phyloP scores from a whole-genome alignment of 1,140 invertebrate species.

The Drosophila ambigua region DNA sequence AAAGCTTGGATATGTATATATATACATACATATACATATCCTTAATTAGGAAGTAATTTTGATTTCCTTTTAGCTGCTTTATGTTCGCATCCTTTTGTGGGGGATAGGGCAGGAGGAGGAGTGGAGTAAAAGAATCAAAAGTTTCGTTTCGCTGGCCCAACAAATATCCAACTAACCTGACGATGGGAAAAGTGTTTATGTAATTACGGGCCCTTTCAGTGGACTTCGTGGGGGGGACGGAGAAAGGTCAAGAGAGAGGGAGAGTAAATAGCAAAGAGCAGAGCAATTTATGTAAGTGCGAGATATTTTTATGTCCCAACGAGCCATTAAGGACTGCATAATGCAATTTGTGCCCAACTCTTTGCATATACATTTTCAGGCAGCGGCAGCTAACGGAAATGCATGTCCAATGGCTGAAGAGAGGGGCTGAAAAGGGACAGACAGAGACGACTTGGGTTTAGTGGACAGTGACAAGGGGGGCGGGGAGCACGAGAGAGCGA shows the following conservation, averaged over 20 bases:
- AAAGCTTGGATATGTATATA: no score
- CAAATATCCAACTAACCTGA: slow-evolving; percentile 38
- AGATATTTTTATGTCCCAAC: slow-evolving; percentile 48
- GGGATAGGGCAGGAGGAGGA: no score
- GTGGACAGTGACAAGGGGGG: slow-evolving; percentile 15
- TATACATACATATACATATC: no score
- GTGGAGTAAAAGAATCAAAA: no score
- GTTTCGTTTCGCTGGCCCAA: slow-evolving; percentile 35
- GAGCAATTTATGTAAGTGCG: slow-evolving; percentile 60
- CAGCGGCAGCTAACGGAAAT: slow-evolving; percentile 45
- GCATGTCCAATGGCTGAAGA: slow-evolving; percentile 48
- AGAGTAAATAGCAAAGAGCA: slow-evolving; percentile 41
- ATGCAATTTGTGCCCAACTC: slow-evolving; percentile 42
- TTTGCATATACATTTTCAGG: slow-evolving; percentile 59
- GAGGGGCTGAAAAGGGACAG: slow-evolving; percentile 7
- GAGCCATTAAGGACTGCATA: slow-evolving; percentile 64
- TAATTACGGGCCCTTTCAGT: slow-evolving; percentile 52
- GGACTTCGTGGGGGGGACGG: slow-evolving; percentile 1
- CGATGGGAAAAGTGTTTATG: slow-evolving; percentile 42
- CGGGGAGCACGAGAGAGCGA: not conserved
- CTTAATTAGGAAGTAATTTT: no score
- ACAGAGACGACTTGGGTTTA: slow-evolving; percentile 14
- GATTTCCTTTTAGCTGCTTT: no score
- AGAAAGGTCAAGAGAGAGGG: slow-evolving; percentile 24
- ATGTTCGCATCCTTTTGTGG: no score